Percentiles rank a stretch among this genome's conserved stretches.
Evolutionary conservation across 2,888 invertebrate species (phyloP).

Genomic region (Andrena trimmerana): DNA sequence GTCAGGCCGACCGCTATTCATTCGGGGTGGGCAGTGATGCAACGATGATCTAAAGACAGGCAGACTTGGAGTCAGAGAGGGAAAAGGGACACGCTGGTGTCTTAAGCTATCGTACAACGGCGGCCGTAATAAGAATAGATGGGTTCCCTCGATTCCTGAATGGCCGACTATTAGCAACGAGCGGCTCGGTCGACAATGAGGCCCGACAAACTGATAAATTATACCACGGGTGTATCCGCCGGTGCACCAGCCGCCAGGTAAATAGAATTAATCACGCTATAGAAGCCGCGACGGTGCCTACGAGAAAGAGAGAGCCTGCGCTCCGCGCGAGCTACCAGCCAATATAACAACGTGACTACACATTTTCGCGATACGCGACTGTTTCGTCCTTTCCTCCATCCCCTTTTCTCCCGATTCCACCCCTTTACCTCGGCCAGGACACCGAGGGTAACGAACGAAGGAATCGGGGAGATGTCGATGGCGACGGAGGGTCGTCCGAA

Average conservation of each 20-base stretch:
- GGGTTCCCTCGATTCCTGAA: conserved; percentile 73
- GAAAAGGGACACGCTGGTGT: conserved; percentile 56
- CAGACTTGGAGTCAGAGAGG: background rate
- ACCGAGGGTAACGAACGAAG: background rate
- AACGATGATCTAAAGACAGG: conserved; percentile 8
- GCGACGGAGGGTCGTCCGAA: too few species aligned
- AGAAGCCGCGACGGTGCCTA: conserved; percentile 57
- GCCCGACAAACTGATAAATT: conserved; percentile 77
- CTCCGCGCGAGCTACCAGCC: conserved; percentile 70
- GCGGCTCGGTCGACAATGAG: conserved; percentile 73
- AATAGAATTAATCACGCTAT: conserved; percentile 80
- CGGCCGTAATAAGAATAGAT: conserved; percentile 76
- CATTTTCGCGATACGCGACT: conserved; percentile 67
- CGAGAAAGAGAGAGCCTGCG: conserved; percentile 35
- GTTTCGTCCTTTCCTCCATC: conserved; percentile 19
- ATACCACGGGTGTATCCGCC: conserved; percentile 71
- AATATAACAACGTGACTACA: conserved; percentile 81
- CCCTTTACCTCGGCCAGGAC: background rate
- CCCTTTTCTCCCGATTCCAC: too few species aligned
- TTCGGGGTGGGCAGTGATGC: background rate
- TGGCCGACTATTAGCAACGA: conserved; percentile 76
- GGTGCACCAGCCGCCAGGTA: conserved; percentile 76
- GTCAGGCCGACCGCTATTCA: too few species aligned
- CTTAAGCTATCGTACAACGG: conserved; percentile 72
- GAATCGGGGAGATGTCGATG: background rate